phyloP scores from a whole-genome alignment of 2,113 vertebrate genomes.

The Danionella cerebrum region DNA sequence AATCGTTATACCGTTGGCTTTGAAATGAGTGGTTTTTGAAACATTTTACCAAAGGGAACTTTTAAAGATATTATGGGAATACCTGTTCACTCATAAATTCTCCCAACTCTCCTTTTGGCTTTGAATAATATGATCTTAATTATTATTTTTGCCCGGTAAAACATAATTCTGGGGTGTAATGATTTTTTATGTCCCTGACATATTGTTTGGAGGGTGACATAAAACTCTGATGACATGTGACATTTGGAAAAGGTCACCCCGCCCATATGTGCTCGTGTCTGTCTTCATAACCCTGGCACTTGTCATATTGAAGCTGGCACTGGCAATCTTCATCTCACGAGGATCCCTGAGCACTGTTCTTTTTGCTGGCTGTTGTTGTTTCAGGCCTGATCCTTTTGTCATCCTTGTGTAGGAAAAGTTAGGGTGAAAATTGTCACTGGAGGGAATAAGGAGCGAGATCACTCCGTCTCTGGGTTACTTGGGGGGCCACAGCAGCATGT shows the following conservation, averaged over 20 bases:
- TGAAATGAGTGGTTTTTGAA: background rate
- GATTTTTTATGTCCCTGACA: constrained; percentile 98
- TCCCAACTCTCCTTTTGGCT: constrained; percentile 57
- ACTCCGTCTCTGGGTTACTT: constrained; percentile 19
- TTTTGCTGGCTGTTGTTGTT: constrained; percentile 16
- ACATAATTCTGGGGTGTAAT: constrained; percentile 86
- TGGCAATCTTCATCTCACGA: constrained; percentile 63
- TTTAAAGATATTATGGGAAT: background rate
- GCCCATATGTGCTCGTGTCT: constrained; percentile 75
- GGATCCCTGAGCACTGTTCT: constrained; percentile 5
- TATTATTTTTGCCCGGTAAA: constrained; percentile 72
- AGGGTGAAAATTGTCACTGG: constrained; percentile 35
- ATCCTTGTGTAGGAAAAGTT: background rate
- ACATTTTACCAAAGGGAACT: background rate
- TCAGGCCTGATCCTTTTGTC: constrained; percentile 6
- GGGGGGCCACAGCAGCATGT: constrained; percentile 49
- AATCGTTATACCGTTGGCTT: constrained; percentile 19
- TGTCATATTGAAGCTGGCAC: constrained; percentile 75
- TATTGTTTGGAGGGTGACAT: constrained; percentile 99
- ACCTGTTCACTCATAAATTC: constrained; percentile 42
- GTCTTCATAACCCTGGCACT: constrained; percentile 76
- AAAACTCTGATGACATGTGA: constrained; percentile 98
- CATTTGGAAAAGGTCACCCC: constrained; percentile 99
- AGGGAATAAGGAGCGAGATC: constrained; percentile 33
- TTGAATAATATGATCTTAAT: constrained; percentile 78